Evolutionary conservation across 2,113 vertebrate species (phyloP).

Genomic region (Otocyon megalotis): DNA sequence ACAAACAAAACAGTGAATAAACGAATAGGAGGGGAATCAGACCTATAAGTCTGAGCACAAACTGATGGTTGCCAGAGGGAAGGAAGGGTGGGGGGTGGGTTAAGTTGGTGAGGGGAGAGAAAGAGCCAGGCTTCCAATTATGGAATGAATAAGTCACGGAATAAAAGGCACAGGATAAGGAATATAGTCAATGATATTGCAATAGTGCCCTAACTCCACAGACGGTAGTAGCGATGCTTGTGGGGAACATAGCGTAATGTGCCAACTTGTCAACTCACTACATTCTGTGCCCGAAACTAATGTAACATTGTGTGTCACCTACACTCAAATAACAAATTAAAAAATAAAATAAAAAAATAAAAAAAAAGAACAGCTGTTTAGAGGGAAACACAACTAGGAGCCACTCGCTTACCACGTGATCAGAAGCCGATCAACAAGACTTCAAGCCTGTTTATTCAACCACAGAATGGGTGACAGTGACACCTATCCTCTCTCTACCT

Average conservation of each 20-base stretch:
- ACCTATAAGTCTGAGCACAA: background rate
- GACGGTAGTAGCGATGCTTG: background rate
- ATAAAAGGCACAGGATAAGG: background rate
- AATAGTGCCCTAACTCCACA: background rate
- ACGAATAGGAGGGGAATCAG: background rate
- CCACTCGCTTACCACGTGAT: background rate
- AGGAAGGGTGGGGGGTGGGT: background rate
- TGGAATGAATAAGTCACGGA: background rate
- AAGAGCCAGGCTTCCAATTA: background rate
- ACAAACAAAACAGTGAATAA: background rate
- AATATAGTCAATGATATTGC: background rate
- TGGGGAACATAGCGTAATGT: background rate
- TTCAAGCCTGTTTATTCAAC: background rate
- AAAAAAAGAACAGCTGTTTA: background rate
- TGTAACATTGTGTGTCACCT: background rate
- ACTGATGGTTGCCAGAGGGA: background rate
- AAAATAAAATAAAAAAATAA: background rate
- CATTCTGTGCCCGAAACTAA: background rate
- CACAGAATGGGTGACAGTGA: background rate
- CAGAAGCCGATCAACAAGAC: background rate
- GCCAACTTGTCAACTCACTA: background rate
- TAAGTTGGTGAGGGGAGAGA: background rate
- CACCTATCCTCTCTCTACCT: background rate
- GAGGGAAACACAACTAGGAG: background rate
- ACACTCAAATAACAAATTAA: background rate